These are phyloP conservation scores for Malachius bipustulatus DNA, from an alignment of 2,888 invertebrate genomes.

Conservation along the genomic window DNA sequence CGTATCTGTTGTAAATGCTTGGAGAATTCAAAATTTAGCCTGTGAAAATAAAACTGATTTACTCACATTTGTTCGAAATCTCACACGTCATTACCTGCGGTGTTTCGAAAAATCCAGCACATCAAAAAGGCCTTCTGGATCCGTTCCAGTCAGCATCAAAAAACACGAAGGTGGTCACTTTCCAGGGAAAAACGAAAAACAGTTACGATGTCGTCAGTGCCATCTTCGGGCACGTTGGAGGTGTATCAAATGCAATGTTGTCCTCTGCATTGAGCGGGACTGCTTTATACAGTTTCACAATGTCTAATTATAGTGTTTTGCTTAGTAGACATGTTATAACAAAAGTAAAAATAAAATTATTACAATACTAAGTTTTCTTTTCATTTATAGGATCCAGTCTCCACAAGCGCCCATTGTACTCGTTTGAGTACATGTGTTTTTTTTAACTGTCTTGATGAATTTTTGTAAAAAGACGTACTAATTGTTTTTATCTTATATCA, in stretches of 20 bases:
- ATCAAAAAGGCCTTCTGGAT: background rate
- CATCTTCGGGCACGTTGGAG: constrained; percentile 4
- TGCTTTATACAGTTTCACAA: constrained; percentile 4
- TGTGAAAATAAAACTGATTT: constrained; percentile 4
- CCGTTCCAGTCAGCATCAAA: background rate
- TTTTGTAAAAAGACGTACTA: too few species aligned
- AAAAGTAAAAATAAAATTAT: too few species aligned
- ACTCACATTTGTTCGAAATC: background rate
- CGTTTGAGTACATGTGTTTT: background rate
- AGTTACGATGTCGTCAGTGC: constrained; percentile 3
- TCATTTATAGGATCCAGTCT: background rate
- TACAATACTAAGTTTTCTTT: too few species aligned
- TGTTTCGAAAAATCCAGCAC: background rate
- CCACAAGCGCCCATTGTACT: background rate
- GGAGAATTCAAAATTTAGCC: background rate
- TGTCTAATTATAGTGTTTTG: too few species aligned
- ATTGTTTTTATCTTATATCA: too few species aligned
- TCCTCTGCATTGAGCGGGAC: constrained; percentile 5
- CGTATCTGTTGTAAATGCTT: constrained; percentile 4
- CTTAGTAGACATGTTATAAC: too few species aligned
- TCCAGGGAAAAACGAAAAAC: background rate
- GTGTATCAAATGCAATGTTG: constrained; percentile 1
- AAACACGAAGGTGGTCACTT: constrained; percentile 3
- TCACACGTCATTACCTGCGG: constrained; percentile 2
- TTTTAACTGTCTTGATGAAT: too few species aligned